Evolutionary conservation across 2,888 invertebrate genomes (phyloP), one percentile per base, ranked within the genome.

Genomic region (Cylindroiulus punctatus): DNA sequence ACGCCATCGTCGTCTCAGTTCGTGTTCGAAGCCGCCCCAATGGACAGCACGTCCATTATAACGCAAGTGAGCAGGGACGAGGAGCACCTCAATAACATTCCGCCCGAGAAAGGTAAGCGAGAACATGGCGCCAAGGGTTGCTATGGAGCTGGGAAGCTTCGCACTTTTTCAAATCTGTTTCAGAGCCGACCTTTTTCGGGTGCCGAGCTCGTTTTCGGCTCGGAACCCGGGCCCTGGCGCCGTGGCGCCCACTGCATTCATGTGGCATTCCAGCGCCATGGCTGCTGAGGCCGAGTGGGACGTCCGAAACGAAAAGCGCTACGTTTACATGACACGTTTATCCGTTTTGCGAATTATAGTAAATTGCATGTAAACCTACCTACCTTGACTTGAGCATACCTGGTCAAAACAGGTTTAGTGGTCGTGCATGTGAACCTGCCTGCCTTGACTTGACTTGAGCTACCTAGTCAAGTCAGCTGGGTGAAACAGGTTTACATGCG

Each of bases 11-110:
- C n/a, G 57, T 19, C 19, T 81, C 30, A 17, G 30, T 36, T 5
- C 10, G 36, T 8, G 83, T 36, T 36, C 17, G 83, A 40, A 84
- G 22, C 52, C 42, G 32, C 40, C 14, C 93, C 93, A 95, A 97
- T 97, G 97, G 97, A 97, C 96, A 96, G 96, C 95, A 96, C 97
- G 96, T 97, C 97, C 95, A 97, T 97, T 94, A 97, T 97, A 93
- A 97, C 97, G 93, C 97, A 97, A 95, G 97, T 97, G 94, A 96
- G 96, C 93, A 95, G 97, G 94, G 97, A 97, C 95, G 97, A 97
- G 94, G 97, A 97, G 93, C 95, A 96, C 93, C 94, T 96, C 93
- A 96, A 95, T 93, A 96, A 95, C 93, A 95, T 95, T 94, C 94
- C 95, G 92, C 93, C 95, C 93, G 97, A 96, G 93, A 96, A 97